phyloP scores from a whole-genome alignment of 1,140 invertebrate genomes.

The Listronotus bonariensis region DNA sequence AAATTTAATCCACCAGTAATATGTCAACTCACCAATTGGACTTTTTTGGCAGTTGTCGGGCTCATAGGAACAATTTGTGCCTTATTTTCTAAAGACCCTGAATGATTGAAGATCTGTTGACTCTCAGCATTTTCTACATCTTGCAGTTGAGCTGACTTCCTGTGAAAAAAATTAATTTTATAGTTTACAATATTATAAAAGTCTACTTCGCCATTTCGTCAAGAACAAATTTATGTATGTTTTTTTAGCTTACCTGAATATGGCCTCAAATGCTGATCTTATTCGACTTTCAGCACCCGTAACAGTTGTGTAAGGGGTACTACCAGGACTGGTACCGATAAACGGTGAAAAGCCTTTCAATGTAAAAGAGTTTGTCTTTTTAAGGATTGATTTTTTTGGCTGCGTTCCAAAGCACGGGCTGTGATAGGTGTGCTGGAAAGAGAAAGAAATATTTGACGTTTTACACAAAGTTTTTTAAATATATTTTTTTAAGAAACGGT shows the following conservation, averaged over 20 bases:
- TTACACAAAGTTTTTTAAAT: too few relatives aligned
- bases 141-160: constrained; percentile 80
- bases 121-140: constrained; percentile 64
- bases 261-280: constrained; percentile 85
- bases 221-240: background rate
- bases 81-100: constrained; percentile 33
- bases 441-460: background rate
- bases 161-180: constrained; percentile 45
- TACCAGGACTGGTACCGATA: constrained; percentile 67
- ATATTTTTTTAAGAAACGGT: too few relatives aligned
- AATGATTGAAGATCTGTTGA: constrained; percentile 43
- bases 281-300: constrained; percentile 85
- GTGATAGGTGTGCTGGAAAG: constrained; percentile 53
- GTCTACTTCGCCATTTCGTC: too few relatives aligned
- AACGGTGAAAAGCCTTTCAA: constrained; percentile 71
- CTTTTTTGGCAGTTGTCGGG: constrained; percentile 80
- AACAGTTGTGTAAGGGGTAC: constrained; percentile 81
- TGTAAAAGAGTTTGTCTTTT: constrained; percentile 90
- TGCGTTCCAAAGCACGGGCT: constrained; percentile 65
- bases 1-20: too few relatives aligned
- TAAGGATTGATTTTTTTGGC: constrained; percentile 86
- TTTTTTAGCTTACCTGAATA: constrained; percentile 62
- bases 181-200: too few relatives aligned
- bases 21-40: constrained; percentile 76
- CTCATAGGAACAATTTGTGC: constrained; percentile 57